These are phyloP conservation scores for Diacarnus erythraeanus DNA, from an alignment of 37 sponge, comb jelly and placozoan genomes.

Conservation along the genomic window DNA sequence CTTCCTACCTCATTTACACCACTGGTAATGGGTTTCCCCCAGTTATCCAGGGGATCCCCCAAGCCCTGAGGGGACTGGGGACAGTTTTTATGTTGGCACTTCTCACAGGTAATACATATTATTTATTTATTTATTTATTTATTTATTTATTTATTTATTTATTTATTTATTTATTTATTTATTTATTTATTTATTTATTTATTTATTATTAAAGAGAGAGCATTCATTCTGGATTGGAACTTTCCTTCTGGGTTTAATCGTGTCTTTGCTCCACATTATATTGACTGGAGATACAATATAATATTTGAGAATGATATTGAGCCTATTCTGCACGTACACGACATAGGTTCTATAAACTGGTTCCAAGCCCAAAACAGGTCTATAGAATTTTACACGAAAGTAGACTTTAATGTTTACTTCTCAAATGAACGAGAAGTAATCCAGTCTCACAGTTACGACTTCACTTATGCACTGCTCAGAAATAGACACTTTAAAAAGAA, in stretches of 20 bases:
- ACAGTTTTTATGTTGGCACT: constrained; percentile 32
- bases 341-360: constrained; percentile 18
- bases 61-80: constrained; percentile 27
- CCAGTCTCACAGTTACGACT: constrained; percentile 28
- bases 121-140: too few species aligned
- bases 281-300: constrained; percentile 3
- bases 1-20: constrained; percentile 31
- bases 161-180: too few species aligned
- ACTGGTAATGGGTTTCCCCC: constrained; percentile 28
- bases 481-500: constrained; percentile 15
- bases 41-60: constrained; percentile 21
- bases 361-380: background rate
- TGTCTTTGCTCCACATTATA: constrained; percentile 2
- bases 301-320: background rate
- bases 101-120: constrained; percentile 45
- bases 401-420: constrained; percentile 26
- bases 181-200: background rate
- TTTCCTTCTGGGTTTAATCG: constrained; percentile 26
- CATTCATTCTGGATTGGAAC: constrained; percentile 35
- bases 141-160: too few species aligned
- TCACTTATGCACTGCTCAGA: constrained; percentile 24
- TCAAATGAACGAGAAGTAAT: constrained; percentile 13
- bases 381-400: constrained; percentile 4
- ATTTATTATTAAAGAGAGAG: constrained; percentile 13
- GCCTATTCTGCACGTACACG: background rate